A percentile compares a stretch with the other conserved stretches of the same genome.
Evolutionary conservation across 2,888 invertebrate genomes (phyloP).

Genomic region (Thysanoteuthis rhombus): DNA sequence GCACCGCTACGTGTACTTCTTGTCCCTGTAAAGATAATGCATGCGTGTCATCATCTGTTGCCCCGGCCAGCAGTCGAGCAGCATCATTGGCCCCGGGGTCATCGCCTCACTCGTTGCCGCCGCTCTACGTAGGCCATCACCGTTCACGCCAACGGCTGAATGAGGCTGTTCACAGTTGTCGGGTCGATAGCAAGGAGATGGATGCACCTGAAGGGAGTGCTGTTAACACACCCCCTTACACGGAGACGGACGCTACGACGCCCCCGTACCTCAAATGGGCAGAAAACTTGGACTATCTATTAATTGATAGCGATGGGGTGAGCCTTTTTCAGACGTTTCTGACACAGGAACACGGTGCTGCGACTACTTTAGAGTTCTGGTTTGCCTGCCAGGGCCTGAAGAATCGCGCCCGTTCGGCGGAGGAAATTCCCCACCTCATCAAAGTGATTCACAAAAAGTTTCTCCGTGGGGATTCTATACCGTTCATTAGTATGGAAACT

Average conservation of each 20-base stretch:
- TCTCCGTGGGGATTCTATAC: conserved; percentile 77
- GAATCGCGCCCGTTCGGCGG: conserved; percentile 71
- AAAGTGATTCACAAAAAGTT: conserved; percentile 73
- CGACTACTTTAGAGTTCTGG: conserved; percentile 76
- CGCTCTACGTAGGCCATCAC: conserved; percentile 47
- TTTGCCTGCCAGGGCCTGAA: conserved; percentile 76
- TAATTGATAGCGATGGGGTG: conserved; percentile 90
- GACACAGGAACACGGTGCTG: conserved; percentile 62
- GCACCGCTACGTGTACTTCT: conserved; percentile 20
- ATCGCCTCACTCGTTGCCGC: conserved; percentile 63
- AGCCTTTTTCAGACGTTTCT: conserved; percentile 78
- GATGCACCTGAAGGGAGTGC: conserved; percentile 72
- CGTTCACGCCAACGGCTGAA: conserved; percentile 23
- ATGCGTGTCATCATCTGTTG: conserved; percentile 20
- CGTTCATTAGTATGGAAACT: conserved; percentile 84
- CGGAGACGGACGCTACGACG: conserved; percentile 65
- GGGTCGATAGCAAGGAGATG: conserved; percentile 50
- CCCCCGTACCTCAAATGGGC: conserved; percentile 90
- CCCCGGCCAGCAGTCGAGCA: conserved; percentile 50
- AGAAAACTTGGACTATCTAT: conserved; percentile 81
- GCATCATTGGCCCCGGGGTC: conserved; percentile 57
- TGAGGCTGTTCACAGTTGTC: conserved; percentile 44
- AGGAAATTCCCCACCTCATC: conserved; percentile 75
- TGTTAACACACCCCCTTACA: conserved; percentile 67
- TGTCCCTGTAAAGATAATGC: conserved; percentile 27